Percentiles rank a stretch among this genome's conserved stretches.
Evolutionary conservation across 2,113 vertebrate genomes (phyloP).

Genomic region (Deroptyus accipitrinus): DNA sequence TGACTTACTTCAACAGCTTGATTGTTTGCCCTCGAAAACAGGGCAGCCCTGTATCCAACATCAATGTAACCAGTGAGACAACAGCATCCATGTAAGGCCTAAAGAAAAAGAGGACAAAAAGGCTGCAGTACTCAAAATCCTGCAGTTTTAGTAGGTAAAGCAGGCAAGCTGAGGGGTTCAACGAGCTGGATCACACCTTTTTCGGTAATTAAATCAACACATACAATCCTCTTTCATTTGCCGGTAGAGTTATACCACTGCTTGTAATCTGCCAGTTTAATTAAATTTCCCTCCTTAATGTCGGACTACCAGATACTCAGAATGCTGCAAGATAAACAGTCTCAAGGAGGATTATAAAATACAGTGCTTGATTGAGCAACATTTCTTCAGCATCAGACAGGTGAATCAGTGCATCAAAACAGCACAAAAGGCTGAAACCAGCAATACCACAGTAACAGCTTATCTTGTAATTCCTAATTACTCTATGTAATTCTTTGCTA

Average conservation of each 20-base stretch:
- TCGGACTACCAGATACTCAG: background rate
- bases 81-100: constrained; percentile 98
- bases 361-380: background rate
- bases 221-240: constrained; percentile 6
- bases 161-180: background rate
- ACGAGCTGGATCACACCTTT: background rate
- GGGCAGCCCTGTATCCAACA: constrained; percentile 93
- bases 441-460: background rate
- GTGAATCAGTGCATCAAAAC: background rate
- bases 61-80: constrained; percentile 90
- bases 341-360: background rate
- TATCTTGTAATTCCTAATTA: background rate
- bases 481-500: background rate
- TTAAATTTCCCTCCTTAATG: background rate
- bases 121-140: background rate
- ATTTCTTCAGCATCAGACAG: background rate
- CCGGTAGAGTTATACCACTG: background rate
- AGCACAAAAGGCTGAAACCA: background rate
- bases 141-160: background rate
- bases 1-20: constrained; percentile 92
- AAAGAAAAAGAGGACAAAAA: background rate
- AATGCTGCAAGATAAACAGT: background rate
- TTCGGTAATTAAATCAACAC: constrained; percentile 37
- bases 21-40: constrained; percentile 98
- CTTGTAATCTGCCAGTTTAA: constrained; percentile 24